Conservation (phyloP, 2,888 invertebrate genomes). For the Eulithis prunata region DNA sequence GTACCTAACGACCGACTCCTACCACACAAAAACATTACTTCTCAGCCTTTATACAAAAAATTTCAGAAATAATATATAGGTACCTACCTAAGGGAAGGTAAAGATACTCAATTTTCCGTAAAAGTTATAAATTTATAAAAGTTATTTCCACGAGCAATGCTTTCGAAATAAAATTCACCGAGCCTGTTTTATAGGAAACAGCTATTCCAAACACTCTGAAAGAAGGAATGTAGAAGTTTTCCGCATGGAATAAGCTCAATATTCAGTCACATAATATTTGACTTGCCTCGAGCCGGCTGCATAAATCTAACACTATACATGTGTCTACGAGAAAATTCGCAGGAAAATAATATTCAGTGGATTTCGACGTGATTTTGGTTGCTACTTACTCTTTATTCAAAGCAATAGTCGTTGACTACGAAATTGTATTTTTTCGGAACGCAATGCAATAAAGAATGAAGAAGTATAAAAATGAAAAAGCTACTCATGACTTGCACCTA, state of each 20-base stretch:
- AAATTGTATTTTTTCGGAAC: no score
- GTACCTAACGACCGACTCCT: no score
- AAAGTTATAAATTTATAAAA: no score
- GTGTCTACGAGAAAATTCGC: conserved; percentile 1
- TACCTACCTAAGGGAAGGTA: no score
- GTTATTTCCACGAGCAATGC: neutral
- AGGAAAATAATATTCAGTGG: conserved; percentile 6
- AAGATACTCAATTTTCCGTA: no score
- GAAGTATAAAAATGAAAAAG: no score
- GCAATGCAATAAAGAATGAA: no score
- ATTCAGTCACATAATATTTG: conserved; percentile 19
- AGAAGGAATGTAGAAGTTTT: conserved; percentile 15
- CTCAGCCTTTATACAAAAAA: conserved; percentile 3
- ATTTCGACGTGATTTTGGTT: conserved; percentile 6
- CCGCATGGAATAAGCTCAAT: conserved; percentile 14
- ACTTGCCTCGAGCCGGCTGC: conserved; percentile 8
- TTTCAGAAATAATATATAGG: neutral
- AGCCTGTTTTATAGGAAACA: conserved; percentile 6
- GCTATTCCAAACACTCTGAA: conserved; percentile 8
- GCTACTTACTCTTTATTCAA: conserved; percentile 1
- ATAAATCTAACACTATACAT: conserved; percentile 10
- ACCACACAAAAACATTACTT: no score
- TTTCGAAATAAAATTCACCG: neutral
- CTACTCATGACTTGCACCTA: no score
- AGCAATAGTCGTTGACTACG: neutral